A percentile compares a stretch with the other conserved stretches of the same genome.
Evolutionary conservation across 1,140 invertebrate species (phyloP).

Genomic region (Luehdorfia chinensis): DNA sequence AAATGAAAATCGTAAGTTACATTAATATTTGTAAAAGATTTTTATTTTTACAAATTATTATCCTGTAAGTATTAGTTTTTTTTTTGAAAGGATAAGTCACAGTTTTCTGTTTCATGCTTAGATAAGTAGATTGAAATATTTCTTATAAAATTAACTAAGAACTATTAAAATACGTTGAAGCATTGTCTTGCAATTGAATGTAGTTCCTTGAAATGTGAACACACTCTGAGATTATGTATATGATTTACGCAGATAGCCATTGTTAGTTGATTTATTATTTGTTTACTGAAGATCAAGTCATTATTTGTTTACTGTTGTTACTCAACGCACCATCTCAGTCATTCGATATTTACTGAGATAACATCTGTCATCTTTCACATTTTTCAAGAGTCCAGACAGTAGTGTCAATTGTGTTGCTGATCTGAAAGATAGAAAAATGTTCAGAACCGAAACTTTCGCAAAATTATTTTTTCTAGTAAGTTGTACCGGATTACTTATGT

Average conservation of each 20-base stretch:
- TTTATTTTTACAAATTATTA: too few species aligned
- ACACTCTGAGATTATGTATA: conserved; percentile 6
- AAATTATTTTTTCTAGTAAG: conserved; percentile 62
- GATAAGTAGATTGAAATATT: too few species aligned
- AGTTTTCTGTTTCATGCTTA: too few species aligned
- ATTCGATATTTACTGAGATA: conserved; percentile 30
- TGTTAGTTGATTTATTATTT: conserved; percentile 23
- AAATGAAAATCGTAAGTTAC: too few species aligned
- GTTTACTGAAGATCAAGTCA: conserved; percentile 28
- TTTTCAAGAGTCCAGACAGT: background rate
- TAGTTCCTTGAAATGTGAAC: conserved; percentile 1
- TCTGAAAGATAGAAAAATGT: conserved; percentile 26
- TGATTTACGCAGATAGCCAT: background rate
- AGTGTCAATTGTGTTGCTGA: conserved; percentile 14
- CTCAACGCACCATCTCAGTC: conserved; percentile 16
- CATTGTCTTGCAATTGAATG: too few species aligned
- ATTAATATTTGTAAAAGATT: too few species aligned
- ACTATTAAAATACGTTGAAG: too few species aligned
- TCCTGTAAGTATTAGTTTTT: too few species aligned
- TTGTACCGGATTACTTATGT: conserved; percentile 46
- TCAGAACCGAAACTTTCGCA: conserved; percentile 43
- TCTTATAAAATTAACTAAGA: too few species aligned
- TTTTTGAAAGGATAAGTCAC: too few species aligned
- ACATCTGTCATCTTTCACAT: conserved; percentile 10
- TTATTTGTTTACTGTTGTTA: conserved; percentile 29